These are phyloP conservation scores for Karalla daura DNA, from an alignment of 2,797 vertebrate species.

Conservation along the genomic window DNA sequence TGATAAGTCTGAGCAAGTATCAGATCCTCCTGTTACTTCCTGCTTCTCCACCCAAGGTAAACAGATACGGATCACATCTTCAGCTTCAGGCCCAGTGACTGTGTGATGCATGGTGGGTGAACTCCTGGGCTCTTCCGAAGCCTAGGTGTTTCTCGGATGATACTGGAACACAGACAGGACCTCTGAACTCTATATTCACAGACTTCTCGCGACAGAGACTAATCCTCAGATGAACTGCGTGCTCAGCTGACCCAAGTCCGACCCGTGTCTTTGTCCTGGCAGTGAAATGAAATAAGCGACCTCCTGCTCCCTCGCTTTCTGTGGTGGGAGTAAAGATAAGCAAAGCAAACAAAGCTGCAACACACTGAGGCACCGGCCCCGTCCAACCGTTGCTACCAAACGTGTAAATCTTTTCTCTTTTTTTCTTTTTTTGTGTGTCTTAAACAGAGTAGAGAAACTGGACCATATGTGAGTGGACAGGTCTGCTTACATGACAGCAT, in stretches of 20 bases:
- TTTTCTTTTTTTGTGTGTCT: no score
- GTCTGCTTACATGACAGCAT: background rate
- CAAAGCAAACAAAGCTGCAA: background rate
- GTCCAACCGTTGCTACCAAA: no score
- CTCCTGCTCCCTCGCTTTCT: background rate
- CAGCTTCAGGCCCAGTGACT: background rate
- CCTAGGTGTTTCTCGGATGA: background rate
- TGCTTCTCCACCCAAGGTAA: background rate
- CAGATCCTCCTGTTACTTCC: background rate
- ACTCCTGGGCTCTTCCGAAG: background rate
- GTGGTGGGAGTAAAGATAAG: constrained; percentile 5
- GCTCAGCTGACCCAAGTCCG: constrained; percentile 8
- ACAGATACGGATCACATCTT: background rate
- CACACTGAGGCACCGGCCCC: background rate
- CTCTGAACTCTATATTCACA: background rate
- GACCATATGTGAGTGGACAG: background rate
- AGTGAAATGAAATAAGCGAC: constrained; percentile 1
- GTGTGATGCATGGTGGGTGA: background rate
- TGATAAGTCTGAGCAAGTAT: no score
- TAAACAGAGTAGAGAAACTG: background rate
- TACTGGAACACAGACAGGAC: background rate
- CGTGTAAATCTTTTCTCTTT: no score
- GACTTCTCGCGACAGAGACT: background rate
- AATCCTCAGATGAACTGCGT: constrained; percentile 12
- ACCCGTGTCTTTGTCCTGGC: constrained; percentile 4